phyloP scores from a whole-genome alignment of 2,113 vertebrate species.

The Bambusicola thoracicus region DNA sequence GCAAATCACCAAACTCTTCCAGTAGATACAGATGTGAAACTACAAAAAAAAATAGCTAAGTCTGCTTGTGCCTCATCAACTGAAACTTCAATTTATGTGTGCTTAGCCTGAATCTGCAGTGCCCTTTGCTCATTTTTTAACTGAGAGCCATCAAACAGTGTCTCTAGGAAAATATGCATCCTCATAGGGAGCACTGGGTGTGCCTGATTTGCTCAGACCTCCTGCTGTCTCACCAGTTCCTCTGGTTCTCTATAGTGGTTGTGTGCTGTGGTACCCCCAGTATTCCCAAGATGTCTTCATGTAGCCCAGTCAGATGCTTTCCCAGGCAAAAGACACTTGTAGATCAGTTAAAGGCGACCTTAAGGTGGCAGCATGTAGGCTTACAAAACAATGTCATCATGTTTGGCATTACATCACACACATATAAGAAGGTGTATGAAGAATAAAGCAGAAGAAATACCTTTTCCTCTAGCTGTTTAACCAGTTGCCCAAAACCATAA shows the following conservation, averaged over 20 bases:
- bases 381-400: neutral
- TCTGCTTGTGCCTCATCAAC: neutral
- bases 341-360: neutral
- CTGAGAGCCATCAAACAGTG: neutral
- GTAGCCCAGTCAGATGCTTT: neutral
- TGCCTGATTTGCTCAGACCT: neutral
- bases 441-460: neutral
- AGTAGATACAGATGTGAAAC: neutral
- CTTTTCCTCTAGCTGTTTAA: neutral
- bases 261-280: neutral
- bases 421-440: neutral
- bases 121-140: neutral
- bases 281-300: neutral
- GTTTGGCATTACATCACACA: neutral
- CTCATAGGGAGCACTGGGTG: fast-evolving
- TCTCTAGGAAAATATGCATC: neutral
- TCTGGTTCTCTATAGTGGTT: neutral
- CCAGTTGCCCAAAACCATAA: neutral
- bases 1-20: neutral
- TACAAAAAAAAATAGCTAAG: neutral
- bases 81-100: neutral
- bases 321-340: neutral
- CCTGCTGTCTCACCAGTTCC: neutral
- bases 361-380: neutral
- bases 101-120: neutral